phyloP scores from a whole-genome alignment of 2,888 invertebrate genomes.

The Rhaphigaster nebulosa region DNA sequence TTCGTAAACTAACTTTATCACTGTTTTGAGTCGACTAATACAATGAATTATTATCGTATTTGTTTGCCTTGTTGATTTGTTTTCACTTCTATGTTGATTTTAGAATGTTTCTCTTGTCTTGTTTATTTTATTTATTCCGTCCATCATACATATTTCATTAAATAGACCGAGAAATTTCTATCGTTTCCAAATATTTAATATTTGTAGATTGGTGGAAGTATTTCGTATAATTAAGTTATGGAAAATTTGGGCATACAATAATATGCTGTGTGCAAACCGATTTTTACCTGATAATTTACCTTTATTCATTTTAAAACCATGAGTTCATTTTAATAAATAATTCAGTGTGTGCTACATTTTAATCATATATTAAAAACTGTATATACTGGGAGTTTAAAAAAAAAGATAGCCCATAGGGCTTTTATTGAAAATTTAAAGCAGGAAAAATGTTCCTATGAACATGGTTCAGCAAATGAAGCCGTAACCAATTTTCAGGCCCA shows the following conservation, averaged over 20 bases:
- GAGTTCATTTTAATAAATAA: not conserved
- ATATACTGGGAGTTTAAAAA: no score
- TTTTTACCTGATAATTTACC: no score
- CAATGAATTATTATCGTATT: not conserved
- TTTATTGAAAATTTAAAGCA: no score
- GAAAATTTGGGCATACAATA: no score
- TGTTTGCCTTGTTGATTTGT: not conserved
- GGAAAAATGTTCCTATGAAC: no score
- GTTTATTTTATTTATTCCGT: not conserved
- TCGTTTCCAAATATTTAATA: not conserved
- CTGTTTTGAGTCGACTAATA: not conserved
- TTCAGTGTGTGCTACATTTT: not conserved
- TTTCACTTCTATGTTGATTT: not conserved
- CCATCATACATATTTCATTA: not conserved
- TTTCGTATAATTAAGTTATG: no score
- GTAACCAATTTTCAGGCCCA: no score
- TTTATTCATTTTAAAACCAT: not conserved
- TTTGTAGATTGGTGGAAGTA: no score
- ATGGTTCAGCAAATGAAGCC: no score
- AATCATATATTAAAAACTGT: no score
- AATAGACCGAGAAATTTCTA: not conserved
- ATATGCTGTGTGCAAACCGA: no score
- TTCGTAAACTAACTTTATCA: not conserved
- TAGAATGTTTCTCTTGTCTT: not conserved
- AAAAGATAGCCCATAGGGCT: no score